Evolutionary conservation across 2,113 vertebrate species (phyloP).

Genomic region (Spea bombifrons): DNA sequence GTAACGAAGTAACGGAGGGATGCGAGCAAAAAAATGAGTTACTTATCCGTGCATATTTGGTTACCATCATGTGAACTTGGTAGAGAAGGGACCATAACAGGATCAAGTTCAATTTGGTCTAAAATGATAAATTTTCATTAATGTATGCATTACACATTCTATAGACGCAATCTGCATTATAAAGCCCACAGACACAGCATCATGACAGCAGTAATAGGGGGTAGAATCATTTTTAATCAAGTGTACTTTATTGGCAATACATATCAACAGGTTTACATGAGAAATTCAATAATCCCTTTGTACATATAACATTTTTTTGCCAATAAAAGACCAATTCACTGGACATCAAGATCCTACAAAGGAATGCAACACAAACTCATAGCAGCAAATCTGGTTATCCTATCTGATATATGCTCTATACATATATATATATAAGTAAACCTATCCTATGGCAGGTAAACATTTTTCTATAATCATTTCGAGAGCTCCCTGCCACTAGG

Average conservation of each 20-base stretch:
- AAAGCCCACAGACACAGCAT: too few species aligned
- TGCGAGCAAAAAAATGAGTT: too few species aligned
- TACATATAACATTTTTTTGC: conserved; percentile 55
- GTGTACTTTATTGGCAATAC: conserved; percentile 77
- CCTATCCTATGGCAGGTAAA: not conserved
- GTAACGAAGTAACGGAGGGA: too few species aligned
- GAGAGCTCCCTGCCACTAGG: not conserved
- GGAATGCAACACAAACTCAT: conserved; percentile 50
- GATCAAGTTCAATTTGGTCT: too few species aligned
- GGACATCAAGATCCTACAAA: conserved; percentile 50
- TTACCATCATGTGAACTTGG: too few species aligned
- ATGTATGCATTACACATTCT: too few species aligned
- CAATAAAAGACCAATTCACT: conserved; percentile 53
- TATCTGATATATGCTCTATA: not conserved
- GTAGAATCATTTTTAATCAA: conserved; percentile 52
- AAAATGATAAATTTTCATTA: too few species aligned
- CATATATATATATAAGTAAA: not conserved
- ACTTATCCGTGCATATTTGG: too few species aligned
- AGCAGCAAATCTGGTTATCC: conserved; percentile 48
- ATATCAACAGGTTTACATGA: conserved; percentile 69
- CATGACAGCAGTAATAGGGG: too few species aligned
- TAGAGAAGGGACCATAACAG: too few species aligned
- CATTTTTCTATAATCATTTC: not conserved
- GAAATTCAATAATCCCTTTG: conserved; percentile 62
- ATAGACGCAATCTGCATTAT: too few species aligned